Evolutionary conservation across 2,888 invertebrate genomes (phyloP), one percentile per base, ranked within the genome.

Genomic region (Platycnemis pennipes): DNA sequence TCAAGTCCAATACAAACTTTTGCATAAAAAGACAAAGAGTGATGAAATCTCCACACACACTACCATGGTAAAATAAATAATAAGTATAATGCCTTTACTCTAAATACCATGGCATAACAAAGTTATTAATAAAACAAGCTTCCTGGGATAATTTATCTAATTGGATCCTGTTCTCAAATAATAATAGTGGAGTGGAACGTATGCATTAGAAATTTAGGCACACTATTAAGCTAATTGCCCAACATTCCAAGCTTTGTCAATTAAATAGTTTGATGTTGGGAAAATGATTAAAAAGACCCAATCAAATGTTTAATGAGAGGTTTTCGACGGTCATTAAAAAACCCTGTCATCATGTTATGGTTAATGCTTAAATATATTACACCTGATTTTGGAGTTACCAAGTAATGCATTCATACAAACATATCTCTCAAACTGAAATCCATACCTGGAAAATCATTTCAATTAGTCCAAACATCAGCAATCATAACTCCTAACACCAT

Each of bases 61-160:
- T 63, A 42, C 56, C 91, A 91, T 42, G 63, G 44, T 56, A 44
- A 26, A 63, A 44, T 63, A 91, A 49, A 91, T 77, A 77, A 77
- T 77, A n/a, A 13, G 44, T 44, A 63, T 91, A 44, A 53, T 46
- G 22, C n/a, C 49, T 89, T 91, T 19, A 63, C 91, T 63, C 26
- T 11, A 91, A 91, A 91, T 16, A 91, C 42, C 44, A 56, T 56
- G 63, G 63, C 53, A 91, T 91, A n/a, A 44, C n/a, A 13, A 91
- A 77, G 77, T 77, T 77, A 77, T 77, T 44, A 45, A 63, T 63
- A 91, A 91, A 89, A 31, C 91, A 45, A 91, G n/a, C 56, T 42
- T 56, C 26, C 8, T 19, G 16, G 56, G 49, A 44, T 44, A 42
- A 63, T 45, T 19, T 91, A 63, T 22, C 42, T 26, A 44, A n/a